Percentiles rank a stretch among this genome's conserved stretches.
Evolutionary conservation across 2,888 invertebrate genomes (phyloP).

Genomic region (Creontiades dilutus): DNA sequence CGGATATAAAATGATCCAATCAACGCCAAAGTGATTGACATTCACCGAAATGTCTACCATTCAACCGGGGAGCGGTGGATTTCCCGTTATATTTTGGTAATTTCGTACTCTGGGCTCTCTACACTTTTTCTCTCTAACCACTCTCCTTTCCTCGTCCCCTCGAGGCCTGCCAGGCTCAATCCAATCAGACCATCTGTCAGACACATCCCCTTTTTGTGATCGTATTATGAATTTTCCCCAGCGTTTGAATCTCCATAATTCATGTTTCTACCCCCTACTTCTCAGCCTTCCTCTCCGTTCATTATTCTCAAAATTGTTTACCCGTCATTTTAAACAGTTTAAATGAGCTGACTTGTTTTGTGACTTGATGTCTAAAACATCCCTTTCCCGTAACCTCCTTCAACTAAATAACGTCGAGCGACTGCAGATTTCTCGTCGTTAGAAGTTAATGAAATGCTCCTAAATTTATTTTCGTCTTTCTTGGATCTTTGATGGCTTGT

Average conservation of each 20-base stretch:
- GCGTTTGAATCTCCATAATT: slow-evolving; percentile 60
- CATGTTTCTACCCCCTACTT: neutral
- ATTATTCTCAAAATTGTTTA: slow-evolving; percentile 48
- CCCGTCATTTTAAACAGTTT: slow-evolving; percentile 44
- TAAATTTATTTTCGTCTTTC: neutral
- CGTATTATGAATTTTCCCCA: slow-evolving; percentile 61
- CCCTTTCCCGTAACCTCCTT: neutral
- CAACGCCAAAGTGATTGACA: slow-evolving; percentile 55
- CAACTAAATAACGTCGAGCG: neutral
- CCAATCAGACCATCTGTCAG: slow-evolving; percentile 63
- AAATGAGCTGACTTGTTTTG: slow-evolving; percentile 51
- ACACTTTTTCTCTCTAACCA: neutral
- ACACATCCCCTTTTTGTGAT: slow-evolving; percentile 43
- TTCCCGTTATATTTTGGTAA: slow-evolving; percentile 56
- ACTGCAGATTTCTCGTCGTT: neutral
- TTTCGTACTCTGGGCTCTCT: neutral
- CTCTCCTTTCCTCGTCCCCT: neutral
- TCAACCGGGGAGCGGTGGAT: neutral
- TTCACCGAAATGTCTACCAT: slow-evolving; percentile 44
- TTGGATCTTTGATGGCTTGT: neutral
- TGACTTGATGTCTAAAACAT: slow-evolving; percentile 60
- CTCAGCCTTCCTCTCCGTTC: slow-evolving; percentile 10
- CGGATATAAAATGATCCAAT: slow-evolving; percentile 51
- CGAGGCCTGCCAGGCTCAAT: slow-evolving; percentile 13
- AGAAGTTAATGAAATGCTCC: neutral